phyloP scores from a whole-genome alignment of 2,888 invertebrate species.

The Pristionchus entomophagus region DNA sequence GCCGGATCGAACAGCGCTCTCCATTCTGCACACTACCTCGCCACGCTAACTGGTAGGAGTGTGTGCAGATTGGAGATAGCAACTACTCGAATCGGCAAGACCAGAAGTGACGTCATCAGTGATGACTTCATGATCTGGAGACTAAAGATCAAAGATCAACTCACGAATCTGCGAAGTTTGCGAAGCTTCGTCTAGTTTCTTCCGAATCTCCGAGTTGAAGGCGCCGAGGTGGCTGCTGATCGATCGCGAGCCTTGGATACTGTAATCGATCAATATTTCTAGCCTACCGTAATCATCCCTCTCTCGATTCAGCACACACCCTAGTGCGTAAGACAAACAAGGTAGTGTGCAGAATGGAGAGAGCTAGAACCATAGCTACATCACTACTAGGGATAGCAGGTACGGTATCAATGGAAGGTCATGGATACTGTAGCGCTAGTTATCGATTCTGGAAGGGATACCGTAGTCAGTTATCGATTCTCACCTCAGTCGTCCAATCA shows the following conservation, averaged over 20 bases:
- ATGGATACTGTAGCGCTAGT: neutral
- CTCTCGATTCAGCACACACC: no score
- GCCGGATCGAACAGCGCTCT: no score
- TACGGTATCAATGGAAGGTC: no score
- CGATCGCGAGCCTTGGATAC: conserved; percentile 7
- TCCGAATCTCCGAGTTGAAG: conserved; percentile 20
- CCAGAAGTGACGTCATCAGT: neutral
- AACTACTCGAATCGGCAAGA: neutral
- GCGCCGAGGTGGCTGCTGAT: conserved; percentile 30
- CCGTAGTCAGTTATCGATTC: neutral
- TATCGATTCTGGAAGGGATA: neutral
- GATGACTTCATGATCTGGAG: neutral
- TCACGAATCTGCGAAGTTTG: conserved; percentile 8
- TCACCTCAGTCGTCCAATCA: conserved; percentile 8
- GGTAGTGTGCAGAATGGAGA: no score
- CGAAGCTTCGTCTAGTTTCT: conserved; percentile 11
- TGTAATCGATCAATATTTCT: neutral
- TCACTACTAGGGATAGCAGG: no score
- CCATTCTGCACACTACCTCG: no score
- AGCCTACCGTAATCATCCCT: no score
- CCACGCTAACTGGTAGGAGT: no score
- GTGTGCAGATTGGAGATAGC: no score
- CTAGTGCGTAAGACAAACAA: no score
- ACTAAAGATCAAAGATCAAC: conserved; percentile 3
- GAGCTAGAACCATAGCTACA: no score